phyloP scores from a whole-genome alignment of 2,888 invertebrate genomes.

The Rhagium mordax region DNA sequence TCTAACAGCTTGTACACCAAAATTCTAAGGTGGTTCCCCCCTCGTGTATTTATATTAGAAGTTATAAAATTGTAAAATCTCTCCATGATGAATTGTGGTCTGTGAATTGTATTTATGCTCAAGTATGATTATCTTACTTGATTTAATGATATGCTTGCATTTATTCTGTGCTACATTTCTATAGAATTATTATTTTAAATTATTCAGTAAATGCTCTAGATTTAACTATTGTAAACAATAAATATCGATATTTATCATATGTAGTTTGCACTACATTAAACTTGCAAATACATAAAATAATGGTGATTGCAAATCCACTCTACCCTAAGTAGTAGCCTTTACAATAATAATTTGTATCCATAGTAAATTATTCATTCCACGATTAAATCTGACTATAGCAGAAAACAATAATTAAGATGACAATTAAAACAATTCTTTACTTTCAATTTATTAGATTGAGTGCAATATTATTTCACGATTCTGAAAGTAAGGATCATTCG shows the following conservation, averaged over 20 bases:
- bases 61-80: too few species aligned
- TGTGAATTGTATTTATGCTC: too few species aligned
- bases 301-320: not conserved
- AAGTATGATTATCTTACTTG: too few species aligned
- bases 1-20: too few species aligned
- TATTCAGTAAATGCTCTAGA: not conserved
- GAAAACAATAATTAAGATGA: slow-evolving; percentile 3
- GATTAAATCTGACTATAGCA: not conserved
- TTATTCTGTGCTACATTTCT: too few species aligned
- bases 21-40: too few species aligned
- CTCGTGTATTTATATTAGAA: too few species aligned
- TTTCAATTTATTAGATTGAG: not conserved
- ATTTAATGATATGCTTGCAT: too few species aligned
- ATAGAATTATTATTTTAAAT: not conserved
- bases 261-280: too few species aligned
- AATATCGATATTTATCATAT: too few species aligned
- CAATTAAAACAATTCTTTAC: not conserved
- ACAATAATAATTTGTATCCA: not conserved
- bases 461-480: not conserved
- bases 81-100: too few species aligned
- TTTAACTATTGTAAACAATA: slow-evolving; percentile 3
- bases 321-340: not conserved
- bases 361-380: not conserved
- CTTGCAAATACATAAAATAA: not conserved
- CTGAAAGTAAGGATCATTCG: not conserved